These are phyloP conservation scores for Thelaira solivaga DNA, from an alignment of 2,888 invertebrate species.

Conservation along the genomic window DNA sequence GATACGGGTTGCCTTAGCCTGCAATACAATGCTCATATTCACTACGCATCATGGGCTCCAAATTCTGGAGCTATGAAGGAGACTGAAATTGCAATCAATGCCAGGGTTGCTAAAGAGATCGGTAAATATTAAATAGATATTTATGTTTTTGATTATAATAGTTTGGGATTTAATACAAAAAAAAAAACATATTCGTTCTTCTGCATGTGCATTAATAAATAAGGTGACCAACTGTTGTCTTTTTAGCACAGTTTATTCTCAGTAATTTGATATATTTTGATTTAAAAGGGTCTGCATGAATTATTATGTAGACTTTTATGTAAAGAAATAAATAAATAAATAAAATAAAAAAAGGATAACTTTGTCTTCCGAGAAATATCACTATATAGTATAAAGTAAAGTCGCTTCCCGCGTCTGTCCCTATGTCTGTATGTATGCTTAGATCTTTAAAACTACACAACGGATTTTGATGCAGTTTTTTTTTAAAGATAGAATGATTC, in stretches of 20 bases:
- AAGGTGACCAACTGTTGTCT: conserved; percentile 12
- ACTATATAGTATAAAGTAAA: no score
- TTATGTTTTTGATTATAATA: conserved; percentile 22
- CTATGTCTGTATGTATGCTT: no score
- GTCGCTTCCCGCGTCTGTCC: no score
- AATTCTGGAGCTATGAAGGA: conserved; percentile 74
- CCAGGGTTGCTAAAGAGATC: conserved; percentile 76
- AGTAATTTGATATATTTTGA: background rate
- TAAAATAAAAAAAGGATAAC: no score
- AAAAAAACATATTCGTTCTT: background rate
- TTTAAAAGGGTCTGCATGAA: background rate
- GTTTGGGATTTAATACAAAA: conserved; percentile 42
- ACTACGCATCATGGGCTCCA: conserved; percentile 76
- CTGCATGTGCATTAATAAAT: background rate
- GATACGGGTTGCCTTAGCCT: conserved; percentile 76
- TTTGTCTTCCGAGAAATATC: no score
- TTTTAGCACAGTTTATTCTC: background rate
- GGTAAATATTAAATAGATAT: conserved; percentile 67
- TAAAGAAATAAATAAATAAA: no score
- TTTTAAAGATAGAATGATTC: no score
- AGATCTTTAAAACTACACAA: no score
- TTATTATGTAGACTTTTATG: no score
- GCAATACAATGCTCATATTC: conserved; percentile 71
- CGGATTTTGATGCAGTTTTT: no score
- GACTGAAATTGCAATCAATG: conserved; percentile 77